Conservation (phyloP, 2,113 vertebrate species). For the Fregetta grallaria region DNA sequence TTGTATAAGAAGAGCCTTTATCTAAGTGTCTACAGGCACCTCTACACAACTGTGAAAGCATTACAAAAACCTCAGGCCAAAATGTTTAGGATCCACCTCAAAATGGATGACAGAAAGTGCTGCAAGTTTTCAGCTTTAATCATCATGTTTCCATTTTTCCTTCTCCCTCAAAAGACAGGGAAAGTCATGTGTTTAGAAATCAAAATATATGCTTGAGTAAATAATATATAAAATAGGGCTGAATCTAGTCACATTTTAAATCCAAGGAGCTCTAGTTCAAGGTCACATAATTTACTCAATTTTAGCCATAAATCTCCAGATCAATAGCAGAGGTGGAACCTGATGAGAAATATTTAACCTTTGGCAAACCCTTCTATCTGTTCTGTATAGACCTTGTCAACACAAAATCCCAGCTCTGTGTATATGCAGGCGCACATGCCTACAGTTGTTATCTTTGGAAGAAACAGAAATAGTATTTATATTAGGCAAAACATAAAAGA, state of each 20-base stretch:
- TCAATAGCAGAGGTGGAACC: background rate
- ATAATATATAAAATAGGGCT: background rate
- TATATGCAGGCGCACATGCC: background rate
- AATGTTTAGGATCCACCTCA: background rate
- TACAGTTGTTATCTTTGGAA: background rate
- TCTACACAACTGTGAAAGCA: background rate
- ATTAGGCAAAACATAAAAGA: background rate
- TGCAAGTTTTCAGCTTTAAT: background rate
- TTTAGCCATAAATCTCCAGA: background rate
- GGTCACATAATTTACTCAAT: background rate
- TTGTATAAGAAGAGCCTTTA: background rate
- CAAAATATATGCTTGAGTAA: background rate
- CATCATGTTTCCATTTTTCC: accelerated
- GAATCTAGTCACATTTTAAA: background rate
- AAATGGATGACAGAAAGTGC: background rate
- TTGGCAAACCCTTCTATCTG: background rate
- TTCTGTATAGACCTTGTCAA: background rate
- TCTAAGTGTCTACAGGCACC: background rate
- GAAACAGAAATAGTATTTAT: background rate
- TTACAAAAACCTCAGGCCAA: background rate
- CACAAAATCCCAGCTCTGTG: background rate
- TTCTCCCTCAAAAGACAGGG: background rate
- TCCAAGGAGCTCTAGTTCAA: background rate
- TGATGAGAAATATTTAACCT: background rate
- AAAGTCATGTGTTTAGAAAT: background rate